A percentile compares a stretch with the other conserved stretches of the same genome.
phyloP scores from a whole-genome alignment of 2,113 vertebrate genomes.

The Mesitornis unicolor region DNA sequence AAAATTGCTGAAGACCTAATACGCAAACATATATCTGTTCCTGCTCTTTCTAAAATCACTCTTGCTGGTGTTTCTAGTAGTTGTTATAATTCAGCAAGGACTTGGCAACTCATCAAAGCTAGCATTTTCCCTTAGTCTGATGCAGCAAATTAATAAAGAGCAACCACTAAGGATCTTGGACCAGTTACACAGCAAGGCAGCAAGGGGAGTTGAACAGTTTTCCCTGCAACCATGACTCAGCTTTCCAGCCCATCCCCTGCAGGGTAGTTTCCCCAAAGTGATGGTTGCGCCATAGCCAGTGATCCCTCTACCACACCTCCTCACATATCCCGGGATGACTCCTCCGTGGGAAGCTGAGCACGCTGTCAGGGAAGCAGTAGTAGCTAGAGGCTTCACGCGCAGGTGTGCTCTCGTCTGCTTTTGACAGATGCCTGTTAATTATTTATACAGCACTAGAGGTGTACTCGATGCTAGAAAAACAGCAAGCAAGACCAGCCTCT shows the following conservation, averaged over 20 bases:
- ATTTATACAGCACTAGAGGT: background rate
- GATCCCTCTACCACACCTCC: background rate
- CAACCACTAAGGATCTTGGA: background rate
- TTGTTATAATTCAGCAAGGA: background rate
- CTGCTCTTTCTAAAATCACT: background rate
- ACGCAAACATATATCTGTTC: background rate
- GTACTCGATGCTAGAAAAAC: background rate
- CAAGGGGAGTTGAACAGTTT: background rate
- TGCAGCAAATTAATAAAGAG: background rate
- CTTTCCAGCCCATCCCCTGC: background rate
- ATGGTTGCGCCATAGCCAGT: background rate
- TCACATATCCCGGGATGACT: background rate
- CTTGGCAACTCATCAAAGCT: conserved; percentile 20
- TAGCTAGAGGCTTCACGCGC: background rate
- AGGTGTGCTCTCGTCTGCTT: background rate
- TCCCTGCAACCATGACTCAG: background rate
- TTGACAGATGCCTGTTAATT: background rate
- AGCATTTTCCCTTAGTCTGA: conserved; percentile 2
- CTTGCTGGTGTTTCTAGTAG: conserved; percentile 9
- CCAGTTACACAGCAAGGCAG: background rate
- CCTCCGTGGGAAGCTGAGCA: background rate
- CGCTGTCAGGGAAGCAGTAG: background rate
- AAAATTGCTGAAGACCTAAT: background rate
- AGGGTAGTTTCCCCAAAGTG: background rate
- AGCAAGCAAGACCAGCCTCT: background rate